A percentile compares a stretch with the other conserved stretches of the same genome.
phyloP scores from a whole-genome alignment of 2,113 vertebrate genomes.

The Macquaria australasica region DNA sequence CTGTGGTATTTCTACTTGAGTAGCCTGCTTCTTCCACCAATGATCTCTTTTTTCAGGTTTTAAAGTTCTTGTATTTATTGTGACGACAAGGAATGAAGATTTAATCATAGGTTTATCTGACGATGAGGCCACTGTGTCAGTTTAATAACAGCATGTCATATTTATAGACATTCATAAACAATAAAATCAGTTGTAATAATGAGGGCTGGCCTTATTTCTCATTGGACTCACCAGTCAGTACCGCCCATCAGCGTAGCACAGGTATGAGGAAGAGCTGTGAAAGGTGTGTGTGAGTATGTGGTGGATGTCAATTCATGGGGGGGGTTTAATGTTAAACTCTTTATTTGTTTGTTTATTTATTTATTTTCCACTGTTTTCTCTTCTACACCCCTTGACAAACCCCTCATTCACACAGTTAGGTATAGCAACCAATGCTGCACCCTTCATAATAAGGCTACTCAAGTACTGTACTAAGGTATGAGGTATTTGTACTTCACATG shows the following conservation, averaged over 20 bases:
- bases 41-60: background rate
- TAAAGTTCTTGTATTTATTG: background rate
- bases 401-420: too few species aligned
- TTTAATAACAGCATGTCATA: background rate
- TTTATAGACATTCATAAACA: too few species aligned
- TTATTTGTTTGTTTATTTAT: too few species aligned
- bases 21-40: background rate
- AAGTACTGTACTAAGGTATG: too few species aligned
- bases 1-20: background rate
- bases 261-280: constrained; percentile 1
- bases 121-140: background rate
- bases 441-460: background rate
- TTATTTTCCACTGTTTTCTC: background rate
- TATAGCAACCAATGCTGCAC: background rate
- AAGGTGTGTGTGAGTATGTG: background rate
- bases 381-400: background rate
- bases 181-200: background rate
- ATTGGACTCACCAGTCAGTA: background rate
- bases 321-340: too few species aligned
- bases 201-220: background rate
- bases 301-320: background rate
- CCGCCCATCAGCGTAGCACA: too few species aligned
- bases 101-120: background rate
- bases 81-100: background rate
- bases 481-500: too few species aligned